phyloP scores from a whole-genome alignment of 2,113 vertebrate genomes.

The Macrotis lagotis region DNA sequence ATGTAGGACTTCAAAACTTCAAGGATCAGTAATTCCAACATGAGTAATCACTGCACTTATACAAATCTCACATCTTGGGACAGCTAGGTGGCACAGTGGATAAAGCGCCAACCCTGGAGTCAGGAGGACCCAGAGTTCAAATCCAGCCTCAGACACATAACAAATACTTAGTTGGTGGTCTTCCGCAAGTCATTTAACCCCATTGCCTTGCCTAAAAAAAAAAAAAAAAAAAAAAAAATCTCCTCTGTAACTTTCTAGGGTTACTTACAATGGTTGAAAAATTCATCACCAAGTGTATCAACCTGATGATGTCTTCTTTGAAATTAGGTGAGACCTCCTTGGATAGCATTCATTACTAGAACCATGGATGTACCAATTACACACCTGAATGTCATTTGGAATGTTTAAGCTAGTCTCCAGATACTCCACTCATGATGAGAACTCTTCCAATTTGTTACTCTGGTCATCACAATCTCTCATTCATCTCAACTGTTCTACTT shows the following conservation, averaged over 20 bases:
- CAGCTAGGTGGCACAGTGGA: too few relatives aligned
- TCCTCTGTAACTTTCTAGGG: background rate
- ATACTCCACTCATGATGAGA: background rate
- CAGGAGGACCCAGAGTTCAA: too few relatives aligned
- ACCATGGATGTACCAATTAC: background rate
- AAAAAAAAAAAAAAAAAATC: too few relatives aligned
- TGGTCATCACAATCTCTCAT: background rate
- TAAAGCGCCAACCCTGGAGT: too few relatives aligned
- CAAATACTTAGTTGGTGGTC: too few relatives aligned
- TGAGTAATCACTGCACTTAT: background rate
- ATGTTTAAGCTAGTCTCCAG: conserved; percentile 3
- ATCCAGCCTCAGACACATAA: too few relatives aligned
- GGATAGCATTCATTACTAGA: background rate
- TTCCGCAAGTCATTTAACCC: too few relatives aligned
- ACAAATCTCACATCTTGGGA: background rate
- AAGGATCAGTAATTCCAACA: background rate
- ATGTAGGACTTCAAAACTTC: background rate
- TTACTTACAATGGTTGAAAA: background rate
- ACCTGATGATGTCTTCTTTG: background rate
- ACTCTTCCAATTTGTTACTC: background rate
- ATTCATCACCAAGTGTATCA: background rate
- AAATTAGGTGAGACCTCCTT: background rate
- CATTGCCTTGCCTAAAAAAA: too few relatives aligned
- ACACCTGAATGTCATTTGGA: conserved; percentile 20
- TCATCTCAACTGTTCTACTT: background rate